These are phyloP conservation scores for Drosophila suboccidentalis DNA, from an alignment of 2,888 invertebrate genomes.

Conservation along the genomic window DNA sequence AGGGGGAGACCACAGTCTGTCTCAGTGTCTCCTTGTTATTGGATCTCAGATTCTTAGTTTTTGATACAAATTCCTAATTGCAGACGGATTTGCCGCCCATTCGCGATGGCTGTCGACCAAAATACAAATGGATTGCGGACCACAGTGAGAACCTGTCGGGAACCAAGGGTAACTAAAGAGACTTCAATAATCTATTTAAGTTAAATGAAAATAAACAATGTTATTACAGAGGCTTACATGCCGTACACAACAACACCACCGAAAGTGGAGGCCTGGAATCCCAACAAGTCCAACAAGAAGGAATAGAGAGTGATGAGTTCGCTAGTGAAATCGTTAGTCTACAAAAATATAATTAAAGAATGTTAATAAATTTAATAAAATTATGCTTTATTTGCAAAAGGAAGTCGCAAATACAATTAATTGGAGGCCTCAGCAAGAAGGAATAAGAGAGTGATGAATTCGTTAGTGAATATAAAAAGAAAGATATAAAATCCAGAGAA, in stretches of 20 bases:
- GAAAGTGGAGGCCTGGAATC: constrained; percentile 95
- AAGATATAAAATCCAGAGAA: neutral
- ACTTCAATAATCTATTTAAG: neutral
- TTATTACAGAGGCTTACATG: constrained; percentile 88
- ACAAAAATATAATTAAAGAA: too few relatives aligned
- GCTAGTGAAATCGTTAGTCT: too few relatives aligned
- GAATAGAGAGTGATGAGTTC: constrained; percentile 24
- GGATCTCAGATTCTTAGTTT: too few relatives aligned
- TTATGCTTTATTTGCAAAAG: neutral
- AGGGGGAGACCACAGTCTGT: too few relatives aligned
- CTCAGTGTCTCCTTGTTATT: too few relatives aligned
- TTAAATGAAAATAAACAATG: neutral
- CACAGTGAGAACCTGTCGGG: constrained; percentile 95
- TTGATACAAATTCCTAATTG: neutral
- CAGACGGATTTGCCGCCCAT: constrained; percentile 86
- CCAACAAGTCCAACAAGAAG: constrained; percentile 82
- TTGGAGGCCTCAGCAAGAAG: too few relatives aligned
- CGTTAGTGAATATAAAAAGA: neutral
- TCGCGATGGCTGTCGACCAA: constrained; percentile 90
- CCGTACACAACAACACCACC: constrained; percentile 96
- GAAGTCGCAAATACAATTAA: too few relatives aligned
- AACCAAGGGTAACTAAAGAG: constrained; percentile 86
- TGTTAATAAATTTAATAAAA: neutral
- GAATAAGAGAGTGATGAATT: too few relatives aligned
- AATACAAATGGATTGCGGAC: constrained; percentile 94